phyloP scores from a whole-genome alignment of 1,140 invertebrate genomes.

The Acromyrmex charruanus region DNA sequence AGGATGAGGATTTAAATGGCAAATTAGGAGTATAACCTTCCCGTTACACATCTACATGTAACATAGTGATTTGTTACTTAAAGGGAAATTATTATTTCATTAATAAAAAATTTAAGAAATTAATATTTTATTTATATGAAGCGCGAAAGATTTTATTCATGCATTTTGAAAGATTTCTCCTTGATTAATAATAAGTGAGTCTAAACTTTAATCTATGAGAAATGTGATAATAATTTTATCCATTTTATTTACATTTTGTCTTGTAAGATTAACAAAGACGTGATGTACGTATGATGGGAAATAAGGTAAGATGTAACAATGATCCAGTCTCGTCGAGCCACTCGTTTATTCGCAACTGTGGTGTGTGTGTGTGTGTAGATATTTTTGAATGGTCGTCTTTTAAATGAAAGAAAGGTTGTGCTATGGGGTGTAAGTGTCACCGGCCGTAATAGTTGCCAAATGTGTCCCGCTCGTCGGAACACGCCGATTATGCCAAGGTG shows the following conservation, averaged over 20 bases:
- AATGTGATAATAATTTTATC: background rate
- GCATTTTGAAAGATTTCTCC: background rate
- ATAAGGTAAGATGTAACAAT: background rate
- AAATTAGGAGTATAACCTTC: slow-evolving; percentile 45
- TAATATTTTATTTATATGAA: background rate
- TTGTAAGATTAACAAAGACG: background rate
- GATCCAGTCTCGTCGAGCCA: background rate
- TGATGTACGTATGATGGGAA: background rate
- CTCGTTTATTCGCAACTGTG: slow-evolving; percentile 7
- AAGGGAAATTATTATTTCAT: background rate
- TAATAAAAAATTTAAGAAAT: too few relatives aligned
- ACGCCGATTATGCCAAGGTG: slow-evolving; percentile 81
- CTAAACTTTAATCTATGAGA: background rate
- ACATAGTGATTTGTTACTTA: background rate
- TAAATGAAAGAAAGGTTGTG: background rate
- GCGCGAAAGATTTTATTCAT: background rate
- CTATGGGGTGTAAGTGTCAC: slow-evolving; percentile 64
- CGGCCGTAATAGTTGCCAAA: slow-evolving; percentile 66
- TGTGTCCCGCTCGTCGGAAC: slow-evolving; percentile 70
- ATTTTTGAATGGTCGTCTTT: slow-evolving; percentile 17
- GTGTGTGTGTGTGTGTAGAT: background rate
- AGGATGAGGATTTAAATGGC: slow-evolving; percentile 67
- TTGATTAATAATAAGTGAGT: background rate
- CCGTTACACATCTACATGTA: background rate
- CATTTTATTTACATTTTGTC: background rate